phyloP scores from a whole-genome alignment of 92 coral and sea anemone species.

The Muricea muricata region DNA sequence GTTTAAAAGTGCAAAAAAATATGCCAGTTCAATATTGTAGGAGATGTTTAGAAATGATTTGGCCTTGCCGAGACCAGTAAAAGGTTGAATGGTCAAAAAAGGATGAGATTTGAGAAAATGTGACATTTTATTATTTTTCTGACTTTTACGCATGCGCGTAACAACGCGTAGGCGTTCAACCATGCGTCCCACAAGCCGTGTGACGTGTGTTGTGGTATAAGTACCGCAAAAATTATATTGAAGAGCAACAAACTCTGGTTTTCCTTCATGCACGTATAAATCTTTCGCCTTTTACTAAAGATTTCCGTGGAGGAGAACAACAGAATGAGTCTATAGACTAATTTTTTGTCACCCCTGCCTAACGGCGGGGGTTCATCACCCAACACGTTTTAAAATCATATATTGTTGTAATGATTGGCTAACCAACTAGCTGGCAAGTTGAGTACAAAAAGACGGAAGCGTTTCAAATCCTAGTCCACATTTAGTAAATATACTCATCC shows the following conservation, averaged over 20 bases:
- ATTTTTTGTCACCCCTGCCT: constrained; percentile 97
- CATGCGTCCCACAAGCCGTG: neutral
- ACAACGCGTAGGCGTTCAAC: neutral
- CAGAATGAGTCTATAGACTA: constrained; percentile 92
- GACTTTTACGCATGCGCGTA: neutral
- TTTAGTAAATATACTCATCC: too few species aligned
- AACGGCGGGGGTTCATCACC: constrained; percentile 83
- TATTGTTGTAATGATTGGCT: too few species aligned
- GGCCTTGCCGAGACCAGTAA: too few species aligned
- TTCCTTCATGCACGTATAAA: constrained; percentile 75
- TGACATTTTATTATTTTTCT: neutral
- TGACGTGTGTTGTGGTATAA: neutral
- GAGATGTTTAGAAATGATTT: too few species aligned
- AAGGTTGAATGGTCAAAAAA: too few species aligned
- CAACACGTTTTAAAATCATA: too few species aligned
- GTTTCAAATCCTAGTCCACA: too few species aligned
- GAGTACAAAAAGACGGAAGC: too few species aligned
- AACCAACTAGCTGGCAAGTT: too few species aligned
- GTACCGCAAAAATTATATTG: neutral
- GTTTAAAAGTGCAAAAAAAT: too few species aligned
- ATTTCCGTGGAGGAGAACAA: constrained; percentile 97
- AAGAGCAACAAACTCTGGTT: constrained; percentile 74
- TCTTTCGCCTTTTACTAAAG: constrained; percentile 91
- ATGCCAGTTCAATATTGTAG: too few species aligned
- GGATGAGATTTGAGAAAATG: too few species aligned